phyloP scores from a whole-genome alignment of 2,888 invertebrate genomes.

The Pollenia labialis region DNA sequence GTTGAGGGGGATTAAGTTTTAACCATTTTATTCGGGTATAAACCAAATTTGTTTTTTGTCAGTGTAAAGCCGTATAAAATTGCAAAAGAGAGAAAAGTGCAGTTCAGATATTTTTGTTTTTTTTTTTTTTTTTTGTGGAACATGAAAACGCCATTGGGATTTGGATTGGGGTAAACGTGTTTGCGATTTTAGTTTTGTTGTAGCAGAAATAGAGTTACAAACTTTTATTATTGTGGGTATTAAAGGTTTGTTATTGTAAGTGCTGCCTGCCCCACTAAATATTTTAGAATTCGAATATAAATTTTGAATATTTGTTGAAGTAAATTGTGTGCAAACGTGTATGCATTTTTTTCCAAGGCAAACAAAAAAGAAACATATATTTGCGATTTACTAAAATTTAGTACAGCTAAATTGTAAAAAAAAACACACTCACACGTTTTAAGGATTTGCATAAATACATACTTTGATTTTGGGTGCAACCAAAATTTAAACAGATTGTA shows the following conservation, averaged over 20 bases:
- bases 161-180: constrained; percentile 54
- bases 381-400: constrained; percentile 47
- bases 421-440: constrained; percentile 9
- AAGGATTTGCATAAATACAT: constrained; percentile 22
- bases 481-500: not conserved
- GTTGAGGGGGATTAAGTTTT: constrained; percentile 27
- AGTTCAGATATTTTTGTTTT: constrained; percentile 21
- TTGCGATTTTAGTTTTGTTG: constrained; percentile 54
- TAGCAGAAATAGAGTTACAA: constrained; percentile 37
- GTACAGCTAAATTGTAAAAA: no score
- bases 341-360: not conserved
- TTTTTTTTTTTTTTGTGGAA: constrained; percentile 20
- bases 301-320: constrained; percentile 54
- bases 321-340: constrained; percentile 42
- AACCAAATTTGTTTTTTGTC: not conserved
- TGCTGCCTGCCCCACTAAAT: constrained; percentile 10
- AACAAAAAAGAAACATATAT: constrained; percentile 26
- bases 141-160: constrained; percentile 52
- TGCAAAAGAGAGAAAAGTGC: not conserved
- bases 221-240: constrained; percentile 58
- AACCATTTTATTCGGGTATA: constrained; percentile 14
- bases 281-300: constrained; percentile 54
- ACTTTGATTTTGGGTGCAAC: not conserved
- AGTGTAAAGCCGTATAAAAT: constrained; percentile 17
- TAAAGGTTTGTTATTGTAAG: constrained; percentile 42